Percentiles rank a stretch among this genome's conserved stretches.
Evolutionary conservation across 2,888 invertebrate genomes (phyloP).

Genomic region (Cepaea hortensis): DNA sequence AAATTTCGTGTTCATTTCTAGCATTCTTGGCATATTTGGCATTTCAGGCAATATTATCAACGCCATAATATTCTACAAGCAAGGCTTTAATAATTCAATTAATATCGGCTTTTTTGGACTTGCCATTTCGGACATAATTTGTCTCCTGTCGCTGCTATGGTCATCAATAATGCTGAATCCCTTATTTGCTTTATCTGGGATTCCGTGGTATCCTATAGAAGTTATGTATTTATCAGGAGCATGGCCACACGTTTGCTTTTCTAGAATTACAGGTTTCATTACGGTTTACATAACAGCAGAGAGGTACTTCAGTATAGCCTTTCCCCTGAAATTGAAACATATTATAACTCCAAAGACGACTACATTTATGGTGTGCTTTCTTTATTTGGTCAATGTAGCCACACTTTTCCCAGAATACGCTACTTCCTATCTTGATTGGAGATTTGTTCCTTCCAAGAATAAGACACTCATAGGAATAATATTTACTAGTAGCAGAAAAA

Average conservation of each 20-base stretch:
- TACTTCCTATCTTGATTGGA: conserved; percentile 1
- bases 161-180: not conserved
- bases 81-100: conserved; percentile 6
- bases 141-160: not conserved
- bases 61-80: conserved; percentile 2
- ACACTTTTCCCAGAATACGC: conserved; percentile 16
- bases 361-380: not conserved
- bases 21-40: not conserved
- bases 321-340: conserved; percentile 23
- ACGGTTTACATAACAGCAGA: conserved; percentile 25
- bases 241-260: not conserved
- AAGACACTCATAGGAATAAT: not conserved
- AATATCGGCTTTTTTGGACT: conserved; percentile 4
- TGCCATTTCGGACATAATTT: conserved; percentile 6
- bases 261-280: conserved; percentile 20
- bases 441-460: conserved; percentile 6
- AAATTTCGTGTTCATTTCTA: not conserved
- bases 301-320: conserved; percentile 3
- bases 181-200: not conserved
- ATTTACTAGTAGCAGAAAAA: not conserved
- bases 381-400: not conserved
- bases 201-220: not conserved
- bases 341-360: conserved; percentile 5
- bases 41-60: conserved; percentile 3
- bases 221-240: not conserved